A percentile compares a stretch with the other conserved stretches of the same genome.
phyloP scores from a whole-genome alignment of 92 coral and sea anemone species.

The Meandrina meandrites region DNA sequence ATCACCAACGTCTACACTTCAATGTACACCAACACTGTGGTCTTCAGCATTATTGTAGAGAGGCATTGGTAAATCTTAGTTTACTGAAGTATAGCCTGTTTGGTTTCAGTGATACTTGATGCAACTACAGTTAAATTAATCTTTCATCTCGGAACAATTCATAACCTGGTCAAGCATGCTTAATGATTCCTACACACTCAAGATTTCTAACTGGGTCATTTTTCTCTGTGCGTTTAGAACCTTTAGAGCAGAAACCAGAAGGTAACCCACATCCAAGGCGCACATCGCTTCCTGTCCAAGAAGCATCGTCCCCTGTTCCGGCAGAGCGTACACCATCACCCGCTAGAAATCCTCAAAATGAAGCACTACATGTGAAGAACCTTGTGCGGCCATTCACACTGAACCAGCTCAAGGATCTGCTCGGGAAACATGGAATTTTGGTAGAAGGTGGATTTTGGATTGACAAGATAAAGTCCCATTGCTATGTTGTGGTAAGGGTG shows the following conservation, averaged over 20 bases:
- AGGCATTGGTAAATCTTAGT: conserved; percentile 3
- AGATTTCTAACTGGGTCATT: neutral
- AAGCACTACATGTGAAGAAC: conserved; percentile 75
- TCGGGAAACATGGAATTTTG: conserved; percentile 72
- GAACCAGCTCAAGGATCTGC: conserved; percentile 86
- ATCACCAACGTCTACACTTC: neutral
- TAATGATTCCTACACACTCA: neutral
- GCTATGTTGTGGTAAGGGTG: conserved; percentile 79
- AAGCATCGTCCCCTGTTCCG: conserved; percentile 42
- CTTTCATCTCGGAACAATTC: neutral
- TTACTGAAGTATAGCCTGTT: neutral
- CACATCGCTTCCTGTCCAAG: conserved; percentile 11
- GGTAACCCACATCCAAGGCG: conserved; percentile 37
- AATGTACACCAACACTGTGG: neutral
- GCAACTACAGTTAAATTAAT: neutral
- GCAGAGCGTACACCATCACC: conserved; percentile 84
- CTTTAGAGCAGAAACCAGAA: neutral
- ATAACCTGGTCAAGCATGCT: neutral
- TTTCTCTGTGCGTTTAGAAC: conserved; percentile 12
- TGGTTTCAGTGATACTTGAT: neutral
- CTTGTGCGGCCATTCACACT: conserved; percentile 94
- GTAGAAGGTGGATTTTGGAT: conserved; percentile 95
- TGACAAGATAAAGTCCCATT: conserved; percentile 94
- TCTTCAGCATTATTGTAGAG: conserved; percentile 24
- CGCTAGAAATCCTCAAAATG: conserved; percentile 73